phyloP scores from a whole-genome alignment of 2,888 invertebrate genomes.

The Hydrotaea diabolus region DNA sequence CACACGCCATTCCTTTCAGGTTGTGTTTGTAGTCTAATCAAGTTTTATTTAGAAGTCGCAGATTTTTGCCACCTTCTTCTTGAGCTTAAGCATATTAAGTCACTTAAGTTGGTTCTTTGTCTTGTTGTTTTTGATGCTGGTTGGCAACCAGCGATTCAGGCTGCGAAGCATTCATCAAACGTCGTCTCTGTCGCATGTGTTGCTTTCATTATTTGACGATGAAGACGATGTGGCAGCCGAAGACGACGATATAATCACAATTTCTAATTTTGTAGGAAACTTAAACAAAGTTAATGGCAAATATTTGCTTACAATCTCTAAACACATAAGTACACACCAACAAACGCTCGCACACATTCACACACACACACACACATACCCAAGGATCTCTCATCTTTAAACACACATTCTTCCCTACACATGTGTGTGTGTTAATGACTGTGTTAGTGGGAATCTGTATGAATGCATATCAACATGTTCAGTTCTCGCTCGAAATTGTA shows the following conservation, averaged over 20 bases:
- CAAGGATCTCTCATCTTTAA: background rate
- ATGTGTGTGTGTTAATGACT: background rate
- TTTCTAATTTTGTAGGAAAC: constrained; percentile 51
- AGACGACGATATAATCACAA: constrained; percentile 43
- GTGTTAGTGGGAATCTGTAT: background rate
- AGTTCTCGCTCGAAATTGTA: too few relatives aligned
- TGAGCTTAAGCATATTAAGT: constrained; percentile 27
- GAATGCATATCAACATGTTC: constrained; percentile 6
- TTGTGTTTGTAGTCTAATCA: background rate
- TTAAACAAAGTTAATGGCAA: constrained; percentile 58
- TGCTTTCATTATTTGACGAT: too few relatives aligned
- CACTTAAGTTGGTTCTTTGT: constrained; percentile 5
- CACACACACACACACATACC: background rate
- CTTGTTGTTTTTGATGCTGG: background rate
- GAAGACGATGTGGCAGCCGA: background rate
- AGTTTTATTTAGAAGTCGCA: background rate
- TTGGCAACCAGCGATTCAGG: too few relatives aligned
- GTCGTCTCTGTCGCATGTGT: too few relatives aligned
- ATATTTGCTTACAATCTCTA: constrained; percentile 51
- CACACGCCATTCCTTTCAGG: background rate
- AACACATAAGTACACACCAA: background rate
- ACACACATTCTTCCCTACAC: too few relatives aligned
- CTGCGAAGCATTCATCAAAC: too few relatives aligned
- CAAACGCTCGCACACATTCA: background rate
- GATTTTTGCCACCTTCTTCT: constrained; percentile 3